phyloP scores from a whole-genome alignment of 2,888 invertebrate species.

The Oxytorus armatus region DNA sequence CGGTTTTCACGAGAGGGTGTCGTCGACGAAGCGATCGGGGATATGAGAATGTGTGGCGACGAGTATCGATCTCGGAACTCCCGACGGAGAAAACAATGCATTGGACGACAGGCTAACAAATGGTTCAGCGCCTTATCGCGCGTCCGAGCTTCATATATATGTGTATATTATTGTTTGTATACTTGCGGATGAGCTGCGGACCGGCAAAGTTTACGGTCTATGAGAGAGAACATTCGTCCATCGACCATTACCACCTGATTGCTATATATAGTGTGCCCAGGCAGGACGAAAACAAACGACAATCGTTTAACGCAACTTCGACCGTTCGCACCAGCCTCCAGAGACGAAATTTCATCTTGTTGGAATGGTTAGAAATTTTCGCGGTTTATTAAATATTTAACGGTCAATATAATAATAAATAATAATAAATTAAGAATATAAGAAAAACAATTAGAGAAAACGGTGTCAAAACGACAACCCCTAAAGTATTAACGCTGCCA shows the following conservation, averaged over 20 bases:
- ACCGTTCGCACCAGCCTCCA: too few species aligned
- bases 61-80: conserved; percentile 79
- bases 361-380: too few species aligned
- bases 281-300: background rate
- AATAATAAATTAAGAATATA: too few species aligned
- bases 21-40: conserved; percentile 28
- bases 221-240: conserved; percentile 20
- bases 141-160: background rate
- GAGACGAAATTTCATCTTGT: too few species aligned
- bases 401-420: too few species aligned
- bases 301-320: too few species aligned
- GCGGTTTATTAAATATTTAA: too few species aligned
- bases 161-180: conserved; percentile 13
- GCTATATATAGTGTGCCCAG: background rate
- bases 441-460: too few species aligned
- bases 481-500: too few species aligned
- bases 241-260: conserved; percentile 59
- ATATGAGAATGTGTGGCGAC: conserved; percentile 58
- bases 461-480: too few species aligned
- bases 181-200: conserved; percentile 43
- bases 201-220: conserved; percentile 72
- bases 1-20: conserved; percentile 61
- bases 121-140: conserved; percentile 81
- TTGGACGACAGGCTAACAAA: conserved; percentile 82
- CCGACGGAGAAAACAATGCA: conserved; percentile 80